These are phyloP conservation scores for Petrocephalus schoutedeni DNA, from an alignment of 2,797 vertebrate genomes.

Conservation along the genomic window DNA sequence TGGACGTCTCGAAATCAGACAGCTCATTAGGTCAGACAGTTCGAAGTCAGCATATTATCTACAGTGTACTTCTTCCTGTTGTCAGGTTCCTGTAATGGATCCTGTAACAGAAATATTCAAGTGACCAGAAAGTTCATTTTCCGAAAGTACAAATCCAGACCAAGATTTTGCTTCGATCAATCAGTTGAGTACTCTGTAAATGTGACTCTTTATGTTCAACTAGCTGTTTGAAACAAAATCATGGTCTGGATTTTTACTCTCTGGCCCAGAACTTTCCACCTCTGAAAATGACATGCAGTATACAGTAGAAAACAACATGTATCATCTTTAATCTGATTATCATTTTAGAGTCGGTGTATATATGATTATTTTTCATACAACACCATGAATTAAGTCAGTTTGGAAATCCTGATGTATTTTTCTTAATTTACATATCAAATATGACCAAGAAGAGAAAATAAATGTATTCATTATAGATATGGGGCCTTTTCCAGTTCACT, in stretches of 20 bases:
- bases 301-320: not conserved
- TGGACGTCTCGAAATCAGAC: not conserved
- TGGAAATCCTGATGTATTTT: not conserved
- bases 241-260: not conserved
- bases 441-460: not conserved
- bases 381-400: not conserved
- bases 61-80: not conserved
- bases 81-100: not conserved
- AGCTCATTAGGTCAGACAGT: not conserved
- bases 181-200: not conserved
- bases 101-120: not conserved
- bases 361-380: not conserved
- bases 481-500: not conserved
- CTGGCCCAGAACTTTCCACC: too few relatives aligned
- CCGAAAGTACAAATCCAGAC: not conserved
- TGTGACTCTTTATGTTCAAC: too few relatives aligned
- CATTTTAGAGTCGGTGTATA: not conserved
- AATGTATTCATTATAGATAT: not conserved
- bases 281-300: not conserved
- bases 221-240: too few relatives aligned
- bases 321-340: not conserved
- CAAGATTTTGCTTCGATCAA: not conserved
- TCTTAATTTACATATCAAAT: not conserved
- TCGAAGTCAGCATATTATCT: not conserved
- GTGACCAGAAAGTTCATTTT: not conserved